phyloP scores from a whole-genome alignment of 2,113 vertebrate genomes.

The Columba janthina region DNA sequence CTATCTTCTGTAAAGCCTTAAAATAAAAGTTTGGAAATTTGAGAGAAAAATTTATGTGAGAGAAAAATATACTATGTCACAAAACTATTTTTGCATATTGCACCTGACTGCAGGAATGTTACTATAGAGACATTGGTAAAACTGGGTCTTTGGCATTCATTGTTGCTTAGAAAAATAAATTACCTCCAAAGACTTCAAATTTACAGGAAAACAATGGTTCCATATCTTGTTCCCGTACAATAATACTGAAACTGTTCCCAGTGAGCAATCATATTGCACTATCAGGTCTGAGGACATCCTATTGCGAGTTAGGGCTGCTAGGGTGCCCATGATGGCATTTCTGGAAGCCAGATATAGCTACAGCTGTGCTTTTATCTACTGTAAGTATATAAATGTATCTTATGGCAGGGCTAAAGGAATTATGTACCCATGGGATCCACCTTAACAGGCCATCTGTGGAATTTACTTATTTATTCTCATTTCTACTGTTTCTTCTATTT shows the following conservation, averaged over 20 bases:
- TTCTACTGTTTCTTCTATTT: neutral
- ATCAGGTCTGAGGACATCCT: neutral
- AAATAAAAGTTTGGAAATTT: neutral
- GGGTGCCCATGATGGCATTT: neutral
- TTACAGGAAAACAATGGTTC: neutral
- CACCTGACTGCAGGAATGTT: neutral
- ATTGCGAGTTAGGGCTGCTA: neutral
- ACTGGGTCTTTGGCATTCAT: neutral
- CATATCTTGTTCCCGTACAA: neutral
- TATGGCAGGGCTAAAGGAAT: neutral
- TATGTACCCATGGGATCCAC: too few relatives aligned
- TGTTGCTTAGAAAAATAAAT: neutral
- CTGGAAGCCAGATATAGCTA: neutral
- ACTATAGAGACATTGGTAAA: neutral
- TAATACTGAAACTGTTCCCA: neutral
- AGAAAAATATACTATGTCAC: neutral
- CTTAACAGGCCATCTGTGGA: neutral
- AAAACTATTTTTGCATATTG: neutral
- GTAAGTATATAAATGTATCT: neutral
- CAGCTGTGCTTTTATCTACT: neutral
- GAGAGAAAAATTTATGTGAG: neutral
- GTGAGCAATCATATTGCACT: neutral
- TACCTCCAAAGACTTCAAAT: neutral
- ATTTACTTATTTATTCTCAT: neutral
- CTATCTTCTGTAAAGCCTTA: neutral